Evolutionary conservation across 2,888 invertebrate species (phyloP), one percentile per base, ranked within the genome.

Genomic region (Ligdia adustata): DNA sequence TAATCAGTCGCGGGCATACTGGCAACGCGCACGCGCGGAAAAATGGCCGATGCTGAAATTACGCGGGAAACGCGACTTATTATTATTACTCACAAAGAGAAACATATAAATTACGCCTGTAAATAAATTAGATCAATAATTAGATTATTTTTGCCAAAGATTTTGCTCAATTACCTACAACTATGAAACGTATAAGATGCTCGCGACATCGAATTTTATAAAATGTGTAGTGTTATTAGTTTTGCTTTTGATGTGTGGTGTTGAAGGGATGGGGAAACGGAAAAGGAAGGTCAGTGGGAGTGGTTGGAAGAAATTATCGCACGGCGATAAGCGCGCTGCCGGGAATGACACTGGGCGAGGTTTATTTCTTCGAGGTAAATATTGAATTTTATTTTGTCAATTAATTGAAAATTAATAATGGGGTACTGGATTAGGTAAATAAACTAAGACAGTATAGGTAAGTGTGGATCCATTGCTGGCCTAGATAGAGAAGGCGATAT

Each of bases 171-270:
- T 66, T 70, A n/a, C n/a, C n/a, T n/a, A 50, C 66, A 79, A 82
- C 72, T 77, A 82, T 82, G 82, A 75, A 69, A 76, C 70, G 69
- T 60, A 41, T 73, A 87, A 82, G 72, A 87, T 87, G 86, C 73
- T 59, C 70, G 75, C 72, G 61, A 70, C 72, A 69, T 66, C 60
- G 61, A 64, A 69, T 68, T 68, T 64, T 66, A 54, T 71, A 52
- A 71, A 69, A 63, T 69, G 53, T 65, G 53, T 65, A 57, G 65
- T 80, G 64, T 52, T 78, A 57, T 59, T 77, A 51, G 57, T 75
- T 53, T 56, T 75, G n/a, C n/a, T n/a, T 42, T 44, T 72, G 39
- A 56, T 63, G 52, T 60, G 71, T 63, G 57, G 73, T 58, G 63
- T 56, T 18, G 66, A 62, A 65, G 65, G 57, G 31, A 53, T 54